Evolutionary conservation across 2,113 vertebrate genomes (phyloP), one percentile per base, ranked within the genome.

Genomic region (Coryphaenoides rupestris): DNA sequence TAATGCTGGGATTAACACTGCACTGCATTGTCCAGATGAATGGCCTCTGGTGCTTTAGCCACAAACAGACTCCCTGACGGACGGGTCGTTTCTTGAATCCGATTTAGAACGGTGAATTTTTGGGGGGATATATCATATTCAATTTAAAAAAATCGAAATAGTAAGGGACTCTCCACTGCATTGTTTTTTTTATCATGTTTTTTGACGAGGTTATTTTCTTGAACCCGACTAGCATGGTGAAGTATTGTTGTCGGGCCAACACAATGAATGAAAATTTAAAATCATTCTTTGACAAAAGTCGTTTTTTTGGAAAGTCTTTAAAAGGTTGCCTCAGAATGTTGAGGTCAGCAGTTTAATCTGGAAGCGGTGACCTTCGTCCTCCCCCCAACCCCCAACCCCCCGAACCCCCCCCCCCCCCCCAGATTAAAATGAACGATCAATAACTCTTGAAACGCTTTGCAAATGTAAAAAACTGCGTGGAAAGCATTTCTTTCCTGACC

Each of bases 1-100:
- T 81, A 69, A 61, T 68, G 69, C 59, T 24, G 60, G 70, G 55
- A 82, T 83, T 69, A 76, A 62, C 28, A 23, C 21, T 61, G n/a
- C n/a, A n/a, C n/a, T n/a, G 15, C 40, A 70, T 60, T 59, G 60
- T 63, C 9, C 50, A 61, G 46, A 68, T 65, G 26, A 77, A 75
- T 19, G 17, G 50, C 10, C 33, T 40, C 33, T 40, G 9, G 33
- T 7, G 9, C 33, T n/a, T n/a, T n/a, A n/a, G n/a, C n/a, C n/a
- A n/a, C n/a, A n/a, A n/a, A 40, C 13, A 40, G 13, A 40, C 33
- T 12, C 13, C 13, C 5, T 9, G 33, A 40, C 5, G 9, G 9
- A n/a, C 2, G 7, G 13, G 33, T 40, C 13, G 2, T 13, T 13
- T 12, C 33, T 40, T 10, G 33, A 40, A 40, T 40, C 33, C 9